Percentiles rank a stretch among this genome's conserved stretches.
Conservation (phyloP, 2,797 vertebrate genomes). For the Anguilla obscura region DNA sequence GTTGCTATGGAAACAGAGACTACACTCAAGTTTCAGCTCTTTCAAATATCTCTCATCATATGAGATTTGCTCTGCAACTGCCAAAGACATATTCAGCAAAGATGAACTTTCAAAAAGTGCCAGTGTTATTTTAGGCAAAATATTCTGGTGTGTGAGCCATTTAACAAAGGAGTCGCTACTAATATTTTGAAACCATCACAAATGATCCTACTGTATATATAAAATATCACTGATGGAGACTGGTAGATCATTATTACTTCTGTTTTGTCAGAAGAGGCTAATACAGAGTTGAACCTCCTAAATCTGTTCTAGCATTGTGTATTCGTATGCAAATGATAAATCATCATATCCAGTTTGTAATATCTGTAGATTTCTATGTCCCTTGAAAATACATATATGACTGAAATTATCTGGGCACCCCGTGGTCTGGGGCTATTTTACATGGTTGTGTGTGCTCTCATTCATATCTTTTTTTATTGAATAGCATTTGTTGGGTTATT, state of each 20-base stretch:
- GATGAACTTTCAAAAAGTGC: constrained; percentile 66
- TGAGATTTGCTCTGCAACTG: constrained; percentile 66
- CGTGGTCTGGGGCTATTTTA: no score
- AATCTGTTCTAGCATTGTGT: not conserved
- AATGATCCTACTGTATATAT: not conserved
- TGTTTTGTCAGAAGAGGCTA: not conserved
- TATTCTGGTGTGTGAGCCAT: constrained; percentile 64
- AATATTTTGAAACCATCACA: constrained; percentile 52
- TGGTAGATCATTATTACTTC: not conserved
- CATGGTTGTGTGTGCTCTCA: no score
- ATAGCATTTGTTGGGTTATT: no score
- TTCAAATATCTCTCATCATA: constrained; percentile 60
- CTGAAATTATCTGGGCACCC: no score
- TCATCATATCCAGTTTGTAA: not conserved
- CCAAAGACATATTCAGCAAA: constrained; percentile 72
- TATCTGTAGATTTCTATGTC: not conserved
- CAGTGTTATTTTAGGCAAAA: constrained; percentile 67
- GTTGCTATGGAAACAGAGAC: constrained; percentile 79
- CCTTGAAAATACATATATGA: not conserved
- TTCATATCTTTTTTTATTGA: no score
- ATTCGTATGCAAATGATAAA: not conserved
- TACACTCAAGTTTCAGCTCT: constrained; percentile 77
- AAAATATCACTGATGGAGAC: not conserved
- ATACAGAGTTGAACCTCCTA: not conserved
- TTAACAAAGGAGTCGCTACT: constrained; percentile 63